These are phyloP conservation scores for Nysson spinosus DNA, from an alignment of 2,888 invertebrate species.

Conservation along the genomic window DNA sequence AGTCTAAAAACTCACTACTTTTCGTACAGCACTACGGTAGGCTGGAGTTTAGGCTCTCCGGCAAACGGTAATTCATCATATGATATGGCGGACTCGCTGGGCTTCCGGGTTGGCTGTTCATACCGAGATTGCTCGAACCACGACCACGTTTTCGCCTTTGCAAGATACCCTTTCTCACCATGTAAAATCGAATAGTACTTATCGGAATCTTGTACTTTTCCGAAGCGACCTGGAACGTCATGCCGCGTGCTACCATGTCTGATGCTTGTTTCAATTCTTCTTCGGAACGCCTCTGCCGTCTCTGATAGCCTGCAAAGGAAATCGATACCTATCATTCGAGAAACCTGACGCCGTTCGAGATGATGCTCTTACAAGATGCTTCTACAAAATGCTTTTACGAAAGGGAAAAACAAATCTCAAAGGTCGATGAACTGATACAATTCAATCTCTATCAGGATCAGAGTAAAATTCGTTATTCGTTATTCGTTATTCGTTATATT, in stretches of 20 bases:
- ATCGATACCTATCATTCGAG: too few species aligned
- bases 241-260: slow-evolving; percentile 90
- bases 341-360: too few species aligned
- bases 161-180: slow-evolving; percentile 91
- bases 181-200: slow-evolving; percentile 91
- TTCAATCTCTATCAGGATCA: too few species aligned
- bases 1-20: slow-evolving; percentile 67
- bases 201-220: slow-evolving; percentile 93
- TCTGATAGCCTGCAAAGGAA: slow-evolving; percentile 74
- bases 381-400: background rate
- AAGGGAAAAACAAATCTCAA: background rate
- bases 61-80: slow-evolving; percentile 87
- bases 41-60: slow-evolving; percentile 79
- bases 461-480: too few species aligned
- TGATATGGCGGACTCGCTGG: slow-evolving; percentile 86
- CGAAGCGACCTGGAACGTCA: slow-evolving; percentile 92
- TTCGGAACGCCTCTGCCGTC: slow-evolving; percentile 83
- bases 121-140: slow-evolving; percentile 79
- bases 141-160: slow-evolving; percentile 88
- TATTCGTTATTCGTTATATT: too few species aligned
- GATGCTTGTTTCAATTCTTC: slow-evolving; percentile 88
- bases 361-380: too few species aligned
- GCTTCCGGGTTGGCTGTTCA: slow-evolving; percentile 79
- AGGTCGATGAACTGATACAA: too few species aligned
- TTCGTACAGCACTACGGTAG: slow-evolving; percentile 73